Evolutionary conservation across 2,797 vertebrate species (phyloP), one percentile per base, ranked within the genome.

Genomic region (Phataginus tricuspis): DNA sequence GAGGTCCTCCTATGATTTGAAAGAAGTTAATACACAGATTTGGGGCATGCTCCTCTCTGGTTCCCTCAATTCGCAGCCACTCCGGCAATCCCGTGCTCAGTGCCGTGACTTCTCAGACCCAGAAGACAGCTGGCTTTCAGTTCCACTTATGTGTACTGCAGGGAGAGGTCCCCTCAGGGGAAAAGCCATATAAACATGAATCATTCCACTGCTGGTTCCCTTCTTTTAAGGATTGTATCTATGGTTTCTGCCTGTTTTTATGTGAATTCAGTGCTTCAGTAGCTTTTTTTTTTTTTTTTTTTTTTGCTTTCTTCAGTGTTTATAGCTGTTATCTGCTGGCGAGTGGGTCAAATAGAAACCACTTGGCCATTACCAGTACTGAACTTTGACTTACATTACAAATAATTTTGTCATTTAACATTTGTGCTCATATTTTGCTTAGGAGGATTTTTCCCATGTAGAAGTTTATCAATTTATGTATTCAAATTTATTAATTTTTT

Each of bases 341-440:
- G 16, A 64, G 10, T 57, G 57, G 59, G 45, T 95, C 27, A 51
- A 74, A 53, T 39, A 92, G 51, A 74, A 86, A 12, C 37, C 39
- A 72, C 15, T 34, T 64, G 51, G 7, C 23, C 57, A 49, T 86
- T 79, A 85, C n/a, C 63, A 93, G 49, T 80, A 64, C 19, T 74
- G 75, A 91, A 72, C 39, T 85, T 68, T 51, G 37, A 82, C 18
- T 63, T 72, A 63, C 79, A 13, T 79, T 29, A 31, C 23, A 72
- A 51, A 66, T 49, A 37, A 25, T 89, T 92, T 95, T 82, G 23
- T 49, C 31, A 82, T 9, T 42, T 91, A 75, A 59, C 59, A 75
- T 61, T 77, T 77, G 77, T 78, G 27, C n/a, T 71, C 63, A 77
- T 34, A 84, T 68, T 53, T 95, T 88, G 53, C 37, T 63, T 92